Evolutionary conservation across 1,140 invertebrate species (phyloP).

Genomic region (Globodera ellingtonae): DNA sequence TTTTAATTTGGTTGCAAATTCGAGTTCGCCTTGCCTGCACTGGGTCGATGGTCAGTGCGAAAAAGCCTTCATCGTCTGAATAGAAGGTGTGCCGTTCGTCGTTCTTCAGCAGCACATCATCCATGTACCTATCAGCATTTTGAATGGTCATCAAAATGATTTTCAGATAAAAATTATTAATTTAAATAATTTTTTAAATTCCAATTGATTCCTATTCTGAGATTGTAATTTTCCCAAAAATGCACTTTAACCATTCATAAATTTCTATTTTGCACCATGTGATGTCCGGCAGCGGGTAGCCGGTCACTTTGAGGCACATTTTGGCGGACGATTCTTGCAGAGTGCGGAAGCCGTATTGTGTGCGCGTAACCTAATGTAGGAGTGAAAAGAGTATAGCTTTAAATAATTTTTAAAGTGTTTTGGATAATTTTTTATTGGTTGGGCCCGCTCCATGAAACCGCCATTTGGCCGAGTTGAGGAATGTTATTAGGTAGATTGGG

Average conservation of each 20-base stretch:
- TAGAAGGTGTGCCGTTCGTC: slow-evolving; percentile 77
- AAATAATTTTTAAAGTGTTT: too few relatives aligned
- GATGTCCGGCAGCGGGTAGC: slow-evolving; percentile 88
- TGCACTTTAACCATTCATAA: neutral
- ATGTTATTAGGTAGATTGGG: too few relatives aligned
- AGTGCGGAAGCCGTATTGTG: slow-evolving; percentile 76
- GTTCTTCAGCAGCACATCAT: slow-evolving; percentile 76
- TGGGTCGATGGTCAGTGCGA: slow-evolving; percentile 83
- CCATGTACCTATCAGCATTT: slow-evolving; percentile 75
- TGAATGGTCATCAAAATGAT: slow-evolving; percentile 2
- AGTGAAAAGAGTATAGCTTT: too few relatives aligned
- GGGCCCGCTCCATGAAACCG: too few relatives aligned
- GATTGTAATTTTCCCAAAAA: too few relatives aligned
- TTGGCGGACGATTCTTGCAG: slow-evolving; percentile 85
- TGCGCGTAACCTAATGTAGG: slow-evolving; percentile 50
- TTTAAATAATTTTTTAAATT: neutral
- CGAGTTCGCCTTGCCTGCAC: slow-evolving; percentile 68
- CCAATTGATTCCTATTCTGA: too few relatives aligned
- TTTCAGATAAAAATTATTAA: slow-evolving; percentile 21
- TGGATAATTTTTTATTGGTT: too few relatives aligned
- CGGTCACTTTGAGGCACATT: slow-evolving; percentile 86
- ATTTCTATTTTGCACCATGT: slow-evolving; percentile 70
- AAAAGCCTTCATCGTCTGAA: slow-evolving; percentile 80
- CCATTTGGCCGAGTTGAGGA: too few relatives aligned
- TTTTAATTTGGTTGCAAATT: neutral